phyloP scores from a whole-genome alignment of 2,113 vertebrate genomes.

The Lucifuga dentata region DNA sequence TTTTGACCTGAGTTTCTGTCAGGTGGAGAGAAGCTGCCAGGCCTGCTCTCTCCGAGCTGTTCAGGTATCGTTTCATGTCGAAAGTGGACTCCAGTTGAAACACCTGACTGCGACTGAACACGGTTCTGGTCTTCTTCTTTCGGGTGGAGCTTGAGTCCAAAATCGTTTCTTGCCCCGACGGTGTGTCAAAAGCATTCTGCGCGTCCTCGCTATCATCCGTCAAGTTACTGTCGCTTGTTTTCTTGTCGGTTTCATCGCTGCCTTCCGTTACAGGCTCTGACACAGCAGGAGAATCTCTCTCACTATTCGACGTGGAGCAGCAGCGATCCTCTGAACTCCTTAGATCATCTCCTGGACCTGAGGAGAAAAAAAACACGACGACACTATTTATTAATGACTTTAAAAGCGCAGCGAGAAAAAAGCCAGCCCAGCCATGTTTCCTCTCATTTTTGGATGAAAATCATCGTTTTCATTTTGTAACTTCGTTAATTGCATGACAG shows the following conservation, averaged over 20 bases:
- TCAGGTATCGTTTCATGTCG: conserved; percentile 90
- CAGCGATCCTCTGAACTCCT: conserved; percentile 62
- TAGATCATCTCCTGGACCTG: conserved; percentile 67
- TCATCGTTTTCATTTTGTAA: too few relatives aligned
- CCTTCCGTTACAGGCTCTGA: conserved; percentile 81
- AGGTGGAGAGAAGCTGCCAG: conserved; percentile 88
- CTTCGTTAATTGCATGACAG: too few relatives aligned
- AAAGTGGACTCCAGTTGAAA: conserved; percentile 92
- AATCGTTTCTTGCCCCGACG: conserved; percentile 52
- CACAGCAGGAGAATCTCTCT: conserved; percentile 86
- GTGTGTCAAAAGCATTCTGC: conserved; percentile 42
- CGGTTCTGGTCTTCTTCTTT: conserved; percentile 92
- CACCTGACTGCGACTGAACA: conserved; percentile 91
- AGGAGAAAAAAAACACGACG: neutral
- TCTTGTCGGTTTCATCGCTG: conserved; percentile 70
- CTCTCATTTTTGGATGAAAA: too few relatives aligned
- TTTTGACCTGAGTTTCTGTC: conserved; percentile 93
- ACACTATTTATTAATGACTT: too few relatives aligned
- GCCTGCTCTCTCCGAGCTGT: conserved; percentile 89
- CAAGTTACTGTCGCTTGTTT: conserved; percentile 51
- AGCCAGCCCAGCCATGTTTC: too few relatives aligned
- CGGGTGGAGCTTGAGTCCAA: conserved; percentile 65
- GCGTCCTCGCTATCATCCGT: conserved; percentile 71
- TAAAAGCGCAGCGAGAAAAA: too few relatives aligned
- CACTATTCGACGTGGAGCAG: conserved; percentile 81